Conservation (phyloP, 2,113 vertebrate species). For the Trematocara unimaculatum region DNA sequence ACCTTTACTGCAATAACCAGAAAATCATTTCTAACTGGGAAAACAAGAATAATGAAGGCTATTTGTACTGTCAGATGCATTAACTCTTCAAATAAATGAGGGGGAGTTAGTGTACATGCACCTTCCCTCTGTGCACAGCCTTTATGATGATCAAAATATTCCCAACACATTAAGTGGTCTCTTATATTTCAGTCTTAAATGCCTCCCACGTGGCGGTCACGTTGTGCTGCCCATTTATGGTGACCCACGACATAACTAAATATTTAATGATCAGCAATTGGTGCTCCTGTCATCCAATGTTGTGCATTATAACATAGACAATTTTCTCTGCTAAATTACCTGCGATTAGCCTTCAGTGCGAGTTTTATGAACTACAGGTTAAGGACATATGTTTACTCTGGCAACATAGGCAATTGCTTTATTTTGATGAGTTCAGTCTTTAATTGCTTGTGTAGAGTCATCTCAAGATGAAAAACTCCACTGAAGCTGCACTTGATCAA, state of each 20-base stretch:
- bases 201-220: background rate
- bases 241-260: background rate
- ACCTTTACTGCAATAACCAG: background rate
- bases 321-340: background rate
- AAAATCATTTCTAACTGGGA: background rate
- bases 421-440: background rate
- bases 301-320: background rate
- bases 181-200: background rate
- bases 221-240: background rate
- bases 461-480: background rate
- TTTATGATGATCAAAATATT: background rate
- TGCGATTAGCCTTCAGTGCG: background rate
- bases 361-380: background rate
- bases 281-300: background rate
- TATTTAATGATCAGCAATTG: background rate
- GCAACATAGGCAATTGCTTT: background rate
- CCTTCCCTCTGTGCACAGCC: background rate
- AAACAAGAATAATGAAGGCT: background rate
- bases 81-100: background rate
- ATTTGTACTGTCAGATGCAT: background rate
- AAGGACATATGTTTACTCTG: background rate
- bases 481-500: background rate
- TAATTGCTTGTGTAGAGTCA: background rate
- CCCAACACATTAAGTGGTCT: background rate
- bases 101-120: background rate